phyloP scores from a whole-genome alignment of 1,140 invertebrate genomes.

The Drosophila malerkotliana region DNA sequence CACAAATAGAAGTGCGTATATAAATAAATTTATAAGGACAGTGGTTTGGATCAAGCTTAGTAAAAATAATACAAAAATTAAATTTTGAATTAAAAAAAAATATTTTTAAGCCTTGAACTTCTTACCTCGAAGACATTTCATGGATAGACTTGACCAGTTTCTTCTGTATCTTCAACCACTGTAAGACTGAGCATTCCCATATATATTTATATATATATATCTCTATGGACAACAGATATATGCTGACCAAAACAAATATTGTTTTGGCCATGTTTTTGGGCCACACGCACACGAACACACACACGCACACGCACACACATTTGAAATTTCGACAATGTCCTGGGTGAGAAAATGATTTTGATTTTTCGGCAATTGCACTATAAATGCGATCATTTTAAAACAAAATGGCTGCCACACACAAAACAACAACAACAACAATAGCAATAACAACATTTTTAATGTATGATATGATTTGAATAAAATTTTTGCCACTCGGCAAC shows the following conservation, averaged over 20 bases:
- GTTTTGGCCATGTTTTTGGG: slow-evolving; percentile 64
- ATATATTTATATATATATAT: slow-evolving; percentile 13
- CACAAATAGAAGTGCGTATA: slow-evolving; percentile 38
- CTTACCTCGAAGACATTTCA: too few species aligned
- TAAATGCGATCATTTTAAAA: slow-evolving; percentile 81
- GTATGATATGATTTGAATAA: slow-evolving; percentile 78
- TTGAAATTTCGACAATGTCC: slow-evolving; percentile 31
- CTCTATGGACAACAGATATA: slow-evolving; percentile 14
- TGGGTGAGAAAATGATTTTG: slow-evolving; percentile 63
- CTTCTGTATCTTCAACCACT: background rate
- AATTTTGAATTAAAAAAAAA: background rate
- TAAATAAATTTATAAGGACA: slow-evolving; percentile 14
- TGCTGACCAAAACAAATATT: slow-evolving; percentile 68
- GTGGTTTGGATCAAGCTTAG: background rate
- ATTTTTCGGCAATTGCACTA: slow-evolving; percentile 69
- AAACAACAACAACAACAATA: slow-evolving; percentile 16
- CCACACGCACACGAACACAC: background rate
- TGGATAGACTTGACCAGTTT: too few species aligned
- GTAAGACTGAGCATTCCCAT: background rate
- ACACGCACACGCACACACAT: slow-evolving; percentile 2
- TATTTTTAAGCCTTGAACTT: background rate
- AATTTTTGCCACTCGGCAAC: slow-evolving; percentile 41
- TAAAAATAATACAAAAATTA: background rate
- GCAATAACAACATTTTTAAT: slow-evolving; percentile 49
- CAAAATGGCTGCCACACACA: slow-evolving; percentile 60